A percentile compares a stretch with the other conserved stretches of the same genome.
Conservation (phyloP, 2,797 vertebrate species). For the Rhinogobio ventralis region DNA sequence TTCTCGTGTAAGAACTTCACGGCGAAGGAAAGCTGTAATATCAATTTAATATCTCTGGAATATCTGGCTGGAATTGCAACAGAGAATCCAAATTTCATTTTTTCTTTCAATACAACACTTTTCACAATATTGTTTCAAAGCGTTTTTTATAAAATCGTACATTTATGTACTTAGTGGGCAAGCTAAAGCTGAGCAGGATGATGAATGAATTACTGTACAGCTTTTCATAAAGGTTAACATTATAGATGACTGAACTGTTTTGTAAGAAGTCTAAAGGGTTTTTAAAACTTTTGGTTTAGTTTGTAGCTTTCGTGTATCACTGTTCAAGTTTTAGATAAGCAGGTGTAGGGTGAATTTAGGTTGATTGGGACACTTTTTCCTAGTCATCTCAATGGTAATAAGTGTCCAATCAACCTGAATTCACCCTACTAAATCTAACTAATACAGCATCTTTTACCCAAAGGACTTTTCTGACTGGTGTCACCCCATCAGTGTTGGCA, state of each 20-base stretch:
- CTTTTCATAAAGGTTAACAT: neutral
- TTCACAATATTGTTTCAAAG: neutral
- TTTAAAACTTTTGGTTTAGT: neutral
- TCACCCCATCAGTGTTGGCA: constrained; percentile 1
- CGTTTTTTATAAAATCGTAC: neutral
- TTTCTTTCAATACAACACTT: neutral
- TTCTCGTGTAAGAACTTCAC: no score
- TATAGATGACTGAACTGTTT: no score
- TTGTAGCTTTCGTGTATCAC: neutral
- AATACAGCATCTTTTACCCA: neutral
- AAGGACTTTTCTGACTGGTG: neutral
- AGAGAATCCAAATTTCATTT: no score
- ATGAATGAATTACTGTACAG: no score
- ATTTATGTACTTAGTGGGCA: neutral
- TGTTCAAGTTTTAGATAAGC: neutral
- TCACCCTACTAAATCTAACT: neutral
- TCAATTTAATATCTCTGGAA: no score
- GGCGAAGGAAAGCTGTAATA: no score
- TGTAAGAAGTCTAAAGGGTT: neutral
- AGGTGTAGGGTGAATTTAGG: neutral
- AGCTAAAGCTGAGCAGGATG: neutral
- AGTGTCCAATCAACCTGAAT: no score
- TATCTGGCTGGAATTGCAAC: no score
- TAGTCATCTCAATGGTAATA: no score
- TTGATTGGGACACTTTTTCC: no score